These are phyloP conservation scores for Mustela lutreola DNA, from an alignment of 2,113 vertebrate genomes.

Conservation along the genomic window DNA sequence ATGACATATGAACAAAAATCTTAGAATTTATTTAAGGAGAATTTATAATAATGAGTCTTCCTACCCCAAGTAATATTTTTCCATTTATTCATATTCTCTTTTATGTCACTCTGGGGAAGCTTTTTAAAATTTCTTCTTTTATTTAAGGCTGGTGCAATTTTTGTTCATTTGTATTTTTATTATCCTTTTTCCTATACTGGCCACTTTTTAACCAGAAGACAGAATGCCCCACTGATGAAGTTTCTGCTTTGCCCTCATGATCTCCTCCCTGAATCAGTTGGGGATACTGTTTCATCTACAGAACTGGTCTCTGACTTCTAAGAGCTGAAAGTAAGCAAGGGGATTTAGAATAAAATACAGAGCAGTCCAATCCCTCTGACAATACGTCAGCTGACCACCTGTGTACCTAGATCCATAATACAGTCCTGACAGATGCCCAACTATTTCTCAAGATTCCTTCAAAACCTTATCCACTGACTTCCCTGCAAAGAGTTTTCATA, in stretches of 20 bases:
- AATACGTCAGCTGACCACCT: neutral
- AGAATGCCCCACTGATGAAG: neutral
- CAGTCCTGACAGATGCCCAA: neutral
- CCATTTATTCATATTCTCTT: slow-evolving; percentile 2
- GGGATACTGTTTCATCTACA: neutral
- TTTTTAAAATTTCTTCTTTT: neutral
- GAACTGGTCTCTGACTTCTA: slow-evolving; percentile 10
- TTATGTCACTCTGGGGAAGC: neutral
- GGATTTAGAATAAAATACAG: slow-evolving; percentile 28
- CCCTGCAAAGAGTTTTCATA: neutral
- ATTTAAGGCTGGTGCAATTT: neutral
- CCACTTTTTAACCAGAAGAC: neutral
- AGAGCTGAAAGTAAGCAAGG: neutral
- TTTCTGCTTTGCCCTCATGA: neutral
- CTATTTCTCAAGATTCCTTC: neutral
- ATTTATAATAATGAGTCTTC: slow-evolving; percentile 4
- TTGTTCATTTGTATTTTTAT: slow-evolving; percentile 22
- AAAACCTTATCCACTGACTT: neutral
- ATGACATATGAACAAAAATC: slow-evolving; percentile 13
- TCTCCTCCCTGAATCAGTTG: neutral
- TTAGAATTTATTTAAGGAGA: slow-evolving; percentile 13
- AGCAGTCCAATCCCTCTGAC: neutral
- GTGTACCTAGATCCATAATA: neutral
- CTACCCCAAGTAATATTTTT: neutral
- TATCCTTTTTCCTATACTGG: neutral